Conservation (phyloP, 2,113 vertebrate genomes). For the Mormyrus lacerda region DNA sequence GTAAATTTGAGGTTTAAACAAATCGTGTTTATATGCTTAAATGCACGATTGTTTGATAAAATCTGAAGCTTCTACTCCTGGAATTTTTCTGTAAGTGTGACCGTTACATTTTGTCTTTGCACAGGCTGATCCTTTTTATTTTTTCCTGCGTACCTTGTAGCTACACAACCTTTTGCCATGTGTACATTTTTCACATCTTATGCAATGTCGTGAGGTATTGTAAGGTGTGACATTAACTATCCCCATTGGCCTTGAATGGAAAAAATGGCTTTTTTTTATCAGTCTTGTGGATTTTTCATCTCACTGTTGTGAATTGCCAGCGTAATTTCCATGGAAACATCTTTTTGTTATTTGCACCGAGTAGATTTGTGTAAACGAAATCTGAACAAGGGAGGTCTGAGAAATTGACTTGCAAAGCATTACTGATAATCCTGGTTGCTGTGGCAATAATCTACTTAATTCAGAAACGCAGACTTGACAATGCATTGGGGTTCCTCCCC, state of each 20-base stretch:
- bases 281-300: not conserved
- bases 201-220: not conserved
- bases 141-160: not conserved
- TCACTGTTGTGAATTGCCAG: not conserved
- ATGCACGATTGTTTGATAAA: not conserved
- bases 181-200: not conserved
- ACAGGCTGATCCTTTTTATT: not conserved
- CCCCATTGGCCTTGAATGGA: not conserved
- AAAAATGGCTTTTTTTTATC: slow-evolving; percentile 2
- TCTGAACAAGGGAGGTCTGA: slow-evolving; percentile 13
- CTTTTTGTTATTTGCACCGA: not conserved
- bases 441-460: slow-evolving; percentile 37
- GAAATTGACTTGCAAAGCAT: slow-evolving; percentile 30
- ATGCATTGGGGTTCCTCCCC: not conserved
- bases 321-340: slow-evolving; percentile 19
- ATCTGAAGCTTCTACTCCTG: not conserved
- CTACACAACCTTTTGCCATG: not conserved
- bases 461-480: not conserved
- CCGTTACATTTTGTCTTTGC: not conserved
- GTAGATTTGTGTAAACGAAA: not conserved
- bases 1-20: not conserved
- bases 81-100: not conserved
- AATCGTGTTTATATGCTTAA: not conserved
- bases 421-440: slow-evolving; percentile 28
- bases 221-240: not conserved